Evolutionary conservation across 2,888 invertebrate species (phyloP), one percentile per base, ranked within the genome.

Genomic region (Leptinotarsa juncta): DNA sequence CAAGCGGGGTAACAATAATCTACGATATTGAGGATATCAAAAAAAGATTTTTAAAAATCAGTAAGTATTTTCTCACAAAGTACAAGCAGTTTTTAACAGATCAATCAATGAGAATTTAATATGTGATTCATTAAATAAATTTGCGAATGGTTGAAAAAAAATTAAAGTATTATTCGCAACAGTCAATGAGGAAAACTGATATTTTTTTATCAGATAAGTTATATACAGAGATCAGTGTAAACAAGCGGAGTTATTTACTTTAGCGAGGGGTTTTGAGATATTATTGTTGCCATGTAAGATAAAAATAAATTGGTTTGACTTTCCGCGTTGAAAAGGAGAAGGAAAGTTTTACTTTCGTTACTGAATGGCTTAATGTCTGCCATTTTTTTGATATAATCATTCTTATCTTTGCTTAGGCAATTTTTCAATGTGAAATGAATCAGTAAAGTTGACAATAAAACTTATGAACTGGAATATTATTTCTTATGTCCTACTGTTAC

Each of bases 251-350:
- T 60, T 72, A 67, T 75, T 71, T 71, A 65, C 62, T 32, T 23
- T 48, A 32, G 65, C 32, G 72, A 57, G 72, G 70, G 70, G 16
- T 53, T 53, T 60, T 51, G 14, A 69, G 49, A 60, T 23, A 71
- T 72, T 74, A 67, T 73, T 74, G 74, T 72, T 74, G 77, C 74
- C 57, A 74, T 68, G 72, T 69, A 20, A 76, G 76, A 76, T 73
- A 76, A 76, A 76, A 76, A 76, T 76, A 49, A 53, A 53, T 67
- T 68, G 62, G 72, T 71, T 67, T 71, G 76, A 76, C 71, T 71
- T 76, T 73, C 48, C 62, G 51, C 53, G 16, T 20, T 65, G 57
- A 53, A 51, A 73, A 76, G 71, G 73, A 71, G 67, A 66, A 67
- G 50, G 66, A 20, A 23, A 67, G 72, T 72, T 74, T 73, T 74